Percentiles rank a stretch among this genome's conserved stretches.
Evolutionary conservation across 2,113 vertebrate species (phyloP).

Genomic region (Malurus elegans): DNA sequence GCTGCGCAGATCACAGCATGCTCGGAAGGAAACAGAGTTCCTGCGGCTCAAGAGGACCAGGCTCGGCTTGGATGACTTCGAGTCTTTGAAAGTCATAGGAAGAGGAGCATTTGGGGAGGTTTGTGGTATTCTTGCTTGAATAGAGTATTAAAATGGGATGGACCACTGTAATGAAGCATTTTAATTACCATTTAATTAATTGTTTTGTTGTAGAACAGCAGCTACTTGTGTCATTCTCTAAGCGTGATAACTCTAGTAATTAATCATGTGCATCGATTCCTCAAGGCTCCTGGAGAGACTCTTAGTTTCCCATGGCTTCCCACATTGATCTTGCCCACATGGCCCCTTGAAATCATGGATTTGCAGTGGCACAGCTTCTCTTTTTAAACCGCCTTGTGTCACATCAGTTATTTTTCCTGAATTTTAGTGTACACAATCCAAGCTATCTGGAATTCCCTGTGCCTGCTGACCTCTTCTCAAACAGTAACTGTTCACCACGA

Average conservation of each 20-base stretch:
- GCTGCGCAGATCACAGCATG: conserved; percentile 91
- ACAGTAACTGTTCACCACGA: background rate
- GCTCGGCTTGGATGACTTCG: conserved; percentile 94
- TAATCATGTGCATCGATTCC: background rate
- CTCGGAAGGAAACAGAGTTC: conserved; percentile 97
- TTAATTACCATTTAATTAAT: background rate
- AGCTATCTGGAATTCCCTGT: background rate
- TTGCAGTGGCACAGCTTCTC: background rate
- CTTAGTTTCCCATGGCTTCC: background rate
- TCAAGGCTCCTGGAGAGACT: background rate
- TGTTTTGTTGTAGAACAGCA: background rate
- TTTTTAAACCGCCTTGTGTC: background rate
- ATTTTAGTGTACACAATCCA: background rate
- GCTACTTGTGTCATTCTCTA: background rate
- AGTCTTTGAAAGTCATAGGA: conserved; percentile 97
- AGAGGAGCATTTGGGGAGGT: conserved; percentile 98
- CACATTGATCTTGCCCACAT: background rate
- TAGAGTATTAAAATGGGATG: background rate
- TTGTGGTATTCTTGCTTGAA: background rate
- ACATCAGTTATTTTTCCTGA: background rate
- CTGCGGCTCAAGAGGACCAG: conserved; percentile 92
- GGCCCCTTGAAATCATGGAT: background rate
- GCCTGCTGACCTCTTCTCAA: background rate
- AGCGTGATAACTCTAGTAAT: background rate
- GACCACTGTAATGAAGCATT: background rate